Conservation (phyloP, 2,888 invertebrate species). For the Calliphora vomitoria region DNA sequence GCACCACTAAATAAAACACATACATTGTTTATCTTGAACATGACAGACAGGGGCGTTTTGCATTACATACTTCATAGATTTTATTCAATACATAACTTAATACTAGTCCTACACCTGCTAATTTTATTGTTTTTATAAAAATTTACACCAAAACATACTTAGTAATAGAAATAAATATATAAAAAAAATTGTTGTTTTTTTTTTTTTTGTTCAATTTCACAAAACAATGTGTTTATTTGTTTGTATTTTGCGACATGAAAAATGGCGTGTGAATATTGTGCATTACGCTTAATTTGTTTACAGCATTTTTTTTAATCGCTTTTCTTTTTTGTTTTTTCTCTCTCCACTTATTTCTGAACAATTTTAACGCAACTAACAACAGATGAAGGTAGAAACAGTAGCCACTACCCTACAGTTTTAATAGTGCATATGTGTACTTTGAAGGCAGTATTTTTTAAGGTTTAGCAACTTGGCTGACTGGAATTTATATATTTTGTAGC, state of each 20-base stretch:
- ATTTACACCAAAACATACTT: background rate
- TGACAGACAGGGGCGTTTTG: constrained; percentile 54
- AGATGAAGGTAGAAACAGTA: constrained; percentile 5
- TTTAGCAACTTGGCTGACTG: no score
- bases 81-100: background rate
- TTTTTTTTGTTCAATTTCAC: background rate
- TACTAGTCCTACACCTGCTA: background rate
- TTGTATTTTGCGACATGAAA: constrained; percentile 45
- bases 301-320: constrained; percentile 31
- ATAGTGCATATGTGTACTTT: no score
- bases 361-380: background rate
- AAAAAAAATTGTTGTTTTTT: background rate
- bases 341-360: background rate
- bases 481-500: no score
- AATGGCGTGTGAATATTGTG: constrained; percentile 65
- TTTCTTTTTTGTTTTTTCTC: background rate
- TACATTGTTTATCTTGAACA: background rate
- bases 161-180: background rate
- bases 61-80: background rate
- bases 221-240: constrained; percentile 20
- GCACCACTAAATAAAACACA: background rate
- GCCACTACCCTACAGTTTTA: background rate
- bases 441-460: no score
- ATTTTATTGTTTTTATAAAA: background rate
- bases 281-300: constrained; percentile 65